Evolutionary conservation across 2,797 vertebrate genomes (phyloP).

Genomic region (Denticeps clupeoides): DNA sequence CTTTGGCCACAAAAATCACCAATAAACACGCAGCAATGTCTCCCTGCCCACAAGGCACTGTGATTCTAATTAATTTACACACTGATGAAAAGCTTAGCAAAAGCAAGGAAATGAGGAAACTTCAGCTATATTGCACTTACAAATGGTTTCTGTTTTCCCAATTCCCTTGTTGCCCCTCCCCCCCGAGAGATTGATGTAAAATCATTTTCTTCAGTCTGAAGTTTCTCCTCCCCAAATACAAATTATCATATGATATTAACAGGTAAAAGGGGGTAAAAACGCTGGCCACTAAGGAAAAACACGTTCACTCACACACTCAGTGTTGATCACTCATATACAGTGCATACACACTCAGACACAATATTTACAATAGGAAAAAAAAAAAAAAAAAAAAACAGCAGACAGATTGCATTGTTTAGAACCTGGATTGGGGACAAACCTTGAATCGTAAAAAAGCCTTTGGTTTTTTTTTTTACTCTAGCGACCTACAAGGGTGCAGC

Average conservation of each 20-base stretch:
- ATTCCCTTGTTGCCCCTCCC: not conserved
- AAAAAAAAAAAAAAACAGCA: too few species aligned
- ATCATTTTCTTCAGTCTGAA: not conserved
- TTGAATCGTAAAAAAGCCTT: too few species aligned
- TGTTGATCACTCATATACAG: too few species aligned
- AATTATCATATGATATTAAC: not conserved
- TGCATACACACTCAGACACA: too few species aligned
- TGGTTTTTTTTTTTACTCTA: too few species aligned
- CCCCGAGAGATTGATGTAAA: not conserved
- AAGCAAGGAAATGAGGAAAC: not conserved
- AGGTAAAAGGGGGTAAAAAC: too few species aligned
- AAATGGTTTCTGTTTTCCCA: slow-evolving; percentile 1
- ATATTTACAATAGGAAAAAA: too few species aligned
- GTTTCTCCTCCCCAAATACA: not conserved
- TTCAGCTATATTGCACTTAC: slow-evolving; percentile 1
- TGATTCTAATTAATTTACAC: not conserved
- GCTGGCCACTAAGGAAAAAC: too few species aligned
- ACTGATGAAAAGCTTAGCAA: not conserved
- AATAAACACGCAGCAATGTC: not conserved
- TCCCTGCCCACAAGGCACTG: not conserved
- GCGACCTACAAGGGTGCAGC: too few species aligned
- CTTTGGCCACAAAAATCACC: not conserved
- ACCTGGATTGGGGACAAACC: too few species aligned
- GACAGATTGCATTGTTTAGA: too few species aligned
- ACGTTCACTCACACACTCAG: too few species aligned